Base-by-base conservation (phyloP, 2,113 vertebrate species). In the Chlorodrepanis virens region DNA sequence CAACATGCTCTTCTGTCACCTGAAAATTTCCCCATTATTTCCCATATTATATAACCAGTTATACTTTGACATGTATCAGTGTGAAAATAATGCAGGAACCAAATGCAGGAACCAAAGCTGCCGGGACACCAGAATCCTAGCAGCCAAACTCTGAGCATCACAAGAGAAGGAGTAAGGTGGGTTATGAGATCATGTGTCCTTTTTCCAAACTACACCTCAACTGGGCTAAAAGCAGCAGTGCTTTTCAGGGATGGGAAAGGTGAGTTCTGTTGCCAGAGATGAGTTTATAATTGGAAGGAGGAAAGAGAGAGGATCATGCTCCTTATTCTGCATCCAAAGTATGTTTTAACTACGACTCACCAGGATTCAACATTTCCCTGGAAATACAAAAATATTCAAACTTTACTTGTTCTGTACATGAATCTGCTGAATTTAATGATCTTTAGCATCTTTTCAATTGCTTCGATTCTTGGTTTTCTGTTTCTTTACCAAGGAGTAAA, bases 21-120 rank as follows among this genome's bases (percentile, higher is more conserved):
- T 3, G 2, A 50, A 85, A 68, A 47, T 21, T 45, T 61, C 9
- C 31, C 6, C 23, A 39, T 78, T 65, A 16, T 35, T 59, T 35
- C 14, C 56, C n/a, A 14, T 65, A 16, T 72, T 65, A 8, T 28
- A 12, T 37, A 47, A 35, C 25, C 1, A 8, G 28, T 50, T 37
- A 37, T 0, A 0, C 37, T 69, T 60, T 60, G 14, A 18, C 63
- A 19, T 0, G 0, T 56, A 28, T 37, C 37, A 23, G 28, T 0
- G 1, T 83, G 71, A 67, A 69, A 61, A 40, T n/a, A 78, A 50
- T 40, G 61, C 2, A 14, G 60, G 54, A 93, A 53, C 20, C 18
- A 35, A 78, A 50, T 44, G 61, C 2, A 14, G 56, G 54, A 93
- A 53, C 18, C 21, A 35, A 31, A 77, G 60, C 27, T 56, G 24